These are phyloP conservation scores for Nothobranchius kuhntae DNA, from an alignment of 2,113 vertebrate genomes.

Conservation along the genomic window DNA sequence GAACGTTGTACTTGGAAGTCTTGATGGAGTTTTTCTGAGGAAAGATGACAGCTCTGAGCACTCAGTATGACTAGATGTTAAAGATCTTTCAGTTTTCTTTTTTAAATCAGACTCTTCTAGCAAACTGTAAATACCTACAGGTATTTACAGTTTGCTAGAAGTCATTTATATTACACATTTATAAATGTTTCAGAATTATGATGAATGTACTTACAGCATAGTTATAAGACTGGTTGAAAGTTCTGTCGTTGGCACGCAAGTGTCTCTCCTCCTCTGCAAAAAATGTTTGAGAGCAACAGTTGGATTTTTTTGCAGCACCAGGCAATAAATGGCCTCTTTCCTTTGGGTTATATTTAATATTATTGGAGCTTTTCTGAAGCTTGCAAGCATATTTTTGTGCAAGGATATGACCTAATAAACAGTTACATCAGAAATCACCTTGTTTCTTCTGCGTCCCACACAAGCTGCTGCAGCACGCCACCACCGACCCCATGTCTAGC, in stretches of 20 bases:
- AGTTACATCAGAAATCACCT: slow-evolving; percentile 70
- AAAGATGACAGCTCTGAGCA: neutral
- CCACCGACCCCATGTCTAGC: slow-evolving; percentile 74
- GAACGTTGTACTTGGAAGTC: slow-evolving; percentile 92
- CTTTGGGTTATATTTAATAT: neutral
- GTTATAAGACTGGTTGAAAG: slow-evolving; percentile 82
- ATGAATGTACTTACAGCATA: slow-evolving; percentile 85
- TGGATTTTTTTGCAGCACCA: neutral
- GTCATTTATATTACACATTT: too few relatives aligned
- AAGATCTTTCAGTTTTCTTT: neutral
- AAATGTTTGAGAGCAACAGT: neutral
- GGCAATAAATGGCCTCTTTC: neutral
- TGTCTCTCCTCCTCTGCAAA: slow-evolving; percentile 82
- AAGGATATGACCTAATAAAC: too few relatives aligned
- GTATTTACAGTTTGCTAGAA: too few relatives aligned
- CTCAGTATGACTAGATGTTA: neutral
- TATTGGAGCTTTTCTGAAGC: too few relatives aligned
- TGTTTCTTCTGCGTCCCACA: slow-evolving; percentile 66
- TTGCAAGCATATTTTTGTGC: too few relatives aligned
- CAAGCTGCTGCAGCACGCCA: slow-evolving; percentile 73
- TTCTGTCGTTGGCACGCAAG: slow-evolving; percentile 87
- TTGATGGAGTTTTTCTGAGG: slow-evolving; percentile 90
- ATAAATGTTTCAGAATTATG: neutral
- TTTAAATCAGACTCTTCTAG: too few relatives aligned
- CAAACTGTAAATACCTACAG: too few relatives aligned